These are phyloP conservation scores for Ophthalmolycus amberensis DNA, from an alignment of 2,113 vertebrate genomes.

Conservation along the genomic window DNA sequence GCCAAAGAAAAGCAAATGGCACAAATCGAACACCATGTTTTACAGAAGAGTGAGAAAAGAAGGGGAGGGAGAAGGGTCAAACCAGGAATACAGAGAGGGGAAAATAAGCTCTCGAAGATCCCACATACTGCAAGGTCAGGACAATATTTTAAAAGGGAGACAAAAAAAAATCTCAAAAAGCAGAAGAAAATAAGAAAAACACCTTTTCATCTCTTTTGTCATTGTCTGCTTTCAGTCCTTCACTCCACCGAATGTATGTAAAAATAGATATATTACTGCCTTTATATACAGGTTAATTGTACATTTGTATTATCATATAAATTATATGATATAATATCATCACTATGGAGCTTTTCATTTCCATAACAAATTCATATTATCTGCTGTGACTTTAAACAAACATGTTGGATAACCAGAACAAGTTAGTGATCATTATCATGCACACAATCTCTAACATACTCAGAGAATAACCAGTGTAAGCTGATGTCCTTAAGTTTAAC, in stretches of 20 bases:
- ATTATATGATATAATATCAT: background rate
- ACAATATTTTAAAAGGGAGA: constrained; percentile 35
- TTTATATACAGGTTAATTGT: background rate
- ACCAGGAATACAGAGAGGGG: constrained; percentile 23
- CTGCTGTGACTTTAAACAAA: background rate
- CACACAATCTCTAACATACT: background rate
- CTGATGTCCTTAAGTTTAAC: background rate
- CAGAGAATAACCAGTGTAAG: constrained; percentile 3
- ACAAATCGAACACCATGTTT: constrained; percentile 63
- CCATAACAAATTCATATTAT: background rate
- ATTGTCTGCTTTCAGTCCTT: constrained; percentile 13
- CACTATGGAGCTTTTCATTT: background rate
- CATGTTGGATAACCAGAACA: background rate
- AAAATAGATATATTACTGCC: background rate
- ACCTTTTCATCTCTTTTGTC: constrained; percentile 25
- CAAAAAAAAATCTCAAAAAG: constrained; percentile 20
- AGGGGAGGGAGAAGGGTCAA: constrained; percentile 11
- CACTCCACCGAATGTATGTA: background rate
- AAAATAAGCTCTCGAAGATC: constrained; percentile 17
- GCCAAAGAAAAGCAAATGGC: constrained; percentile 59
- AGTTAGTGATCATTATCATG: background rate
- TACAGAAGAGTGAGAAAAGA: constrained; percentile 32
- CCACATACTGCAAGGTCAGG: constrained; percentile 59
- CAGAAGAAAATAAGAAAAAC: constrained; percentile 2
- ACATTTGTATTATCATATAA: background rate